Evolutionary conservation across 2,888 invertebrate genomes (phyloP), one percentile per base, ranked within the genome.

Genomic region (Zygogramma bicolorata): DNA sequence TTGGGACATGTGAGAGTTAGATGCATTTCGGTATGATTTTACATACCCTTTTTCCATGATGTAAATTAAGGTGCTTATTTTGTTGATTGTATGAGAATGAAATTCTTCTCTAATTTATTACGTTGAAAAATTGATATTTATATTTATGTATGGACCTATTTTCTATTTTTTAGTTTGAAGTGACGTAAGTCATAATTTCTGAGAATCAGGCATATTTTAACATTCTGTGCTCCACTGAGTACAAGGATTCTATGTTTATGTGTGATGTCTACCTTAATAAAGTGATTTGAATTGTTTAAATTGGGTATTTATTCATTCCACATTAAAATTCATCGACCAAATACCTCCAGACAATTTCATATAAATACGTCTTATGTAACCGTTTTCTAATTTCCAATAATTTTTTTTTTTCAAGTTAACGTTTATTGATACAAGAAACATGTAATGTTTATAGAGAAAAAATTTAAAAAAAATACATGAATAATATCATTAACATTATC

Each of bases 121-220:
- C 15, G 46, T 63, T 62, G 27, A 58, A n/a, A 59, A 58, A 46
- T 73, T 65, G 66, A 73, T 73, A 68, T 73, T 73, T 73, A 73
- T 73, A 73, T 73, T 73, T 73, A 66, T 73, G 65, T 70, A n/a
- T n/a, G n/a, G n/a, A 70, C 70, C 29, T 65, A 29, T 63, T 27
- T 63, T 46, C 7, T 25, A 25, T 22, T 63, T 46, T 62, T 63
- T 63, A 42, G 18, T 46, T 63, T 18, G 1, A 29, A 42, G 25
- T 46, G 62, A 62, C 15, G 25, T 63, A 27, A 31, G 63, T 6
- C 46, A 63, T 42, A 62, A 42, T 20, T 61, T 62, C 27, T 15
- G 42, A 42, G 18, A 25, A 25, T 25, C 42, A 15, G 15, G n/a
- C 22, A n/a, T 42, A 62, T 63, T 63, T 46, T 46, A 46, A 15